These are phyloP conservation scores for Excalfactoria chinensis DNA, from an alignment of 2,113 vertebrate species.

Conservation along the genomic window DNA sequence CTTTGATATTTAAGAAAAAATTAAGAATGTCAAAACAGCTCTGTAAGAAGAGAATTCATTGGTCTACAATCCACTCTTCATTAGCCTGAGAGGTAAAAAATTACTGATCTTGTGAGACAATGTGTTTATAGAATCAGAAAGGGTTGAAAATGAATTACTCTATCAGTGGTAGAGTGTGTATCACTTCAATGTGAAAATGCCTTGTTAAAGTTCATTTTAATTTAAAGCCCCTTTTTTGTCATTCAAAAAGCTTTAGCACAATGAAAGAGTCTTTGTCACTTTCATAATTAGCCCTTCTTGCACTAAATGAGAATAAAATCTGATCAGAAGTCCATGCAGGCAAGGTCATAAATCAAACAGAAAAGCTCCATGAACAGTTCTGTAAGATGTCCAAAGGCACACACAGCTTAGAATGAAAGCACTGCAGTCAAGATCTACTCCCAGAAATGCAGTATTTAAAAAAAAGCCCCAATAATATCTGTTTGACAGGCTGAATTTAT, in stretches of 20 bases:
- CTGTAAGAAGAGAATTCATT: constrained; percentile 65
- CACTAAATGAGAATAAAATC: constrained; percentile 75
- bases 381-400: constrained; percentile 64
- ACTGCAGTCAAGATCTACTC: constrained; percentile 51
- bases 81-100: constrained; percentile 80
- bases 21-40: constrained; percentile 71
- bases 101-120: constrained; percentile 82
- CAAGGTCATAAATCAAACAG: constrained; percentile 79
- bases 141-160: constrained; percentile 84
- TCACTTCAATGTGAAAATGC: constrained; percentile 77
- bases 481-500: constrained; percentile 82
- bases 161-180: constrained; percentile 75
- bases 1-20: constrained; percentile 78
- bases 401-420: constrained; percentile 63
- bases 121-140: constrained; percentile 83
- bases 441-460: constrained; percentile 71
- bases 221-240: constrained; percentile 79
- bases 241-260: constrained; percentile 73
- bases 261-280: constrained; percentile 71
- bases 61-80: constrained; percentile 64
- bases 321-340: constrained; percentile 72
- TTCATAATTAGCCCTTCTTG: constrained; percentile 73
- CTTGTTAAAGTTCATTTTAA: constrained; percentile 83
- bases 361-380: constrained; percentile 60
- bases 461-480: constrained; percentile 60